Evolutionary conservation across 2,113 vertebrate species (phyloP), one percentile per base, ranked within the genome.

Genomic region (Abramis brama): DNA sequence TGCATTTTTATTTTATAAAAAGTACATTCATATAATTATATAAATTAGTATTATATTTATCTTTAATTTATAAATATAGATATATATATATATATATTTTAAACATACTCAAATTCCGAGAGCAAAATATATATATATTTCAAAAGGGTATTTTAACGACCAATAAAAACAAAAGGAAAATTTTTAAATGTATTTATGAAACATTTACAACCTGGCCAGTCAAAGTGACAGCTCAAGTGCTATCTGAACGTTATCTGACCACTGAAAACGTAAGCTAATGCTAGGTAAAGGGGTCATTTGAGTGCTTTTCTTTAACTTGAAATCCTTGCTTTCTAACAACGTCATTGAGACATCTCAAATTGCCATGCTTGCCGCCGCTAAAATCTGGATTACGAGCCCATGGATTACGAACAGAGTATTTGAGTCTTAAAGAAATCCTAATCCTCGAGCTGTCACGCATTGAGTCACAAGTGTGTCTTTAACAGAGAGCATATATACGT

Each of bases 391-490:
- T 87, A 88, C 27, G 23, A 50, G 30, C 3, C 21, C n/a, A 12
- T 45, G 59, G 85, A 88, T 86, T 84, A 87, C 59, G 23, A 39
- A 45, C n/a, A 66, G 43, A 76, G 74, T 75, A 85, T 85, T 90
- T 86, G 66, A 55, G 79, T 64, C 19, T 87, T 74, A 77, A 87
- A 88, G 30, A 86, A 73, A 77, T 45, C 50, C 75, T 87, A 79
- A 90, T 90, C 86, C 83, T 12, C 6, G 62, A 79, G 43, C 73
- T 86, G 80, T 66, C 74, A 85, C 57, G 11, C 60, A 78, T 75
- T 5, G 17, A 68, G 59, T 60, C 33, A 79, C 43, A 64, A 55
- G 12, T 66, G 62, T 47, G 36, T 33, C 13, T 68, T 50, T 21
- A 50, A 19, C 17, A 50, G n/a, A 45, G 39, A 66, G 60, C 10